phyloP scores from a whole-genome alignment of 2,797 vertebrate genomes.

The Sebastes vulpes region DNA sequence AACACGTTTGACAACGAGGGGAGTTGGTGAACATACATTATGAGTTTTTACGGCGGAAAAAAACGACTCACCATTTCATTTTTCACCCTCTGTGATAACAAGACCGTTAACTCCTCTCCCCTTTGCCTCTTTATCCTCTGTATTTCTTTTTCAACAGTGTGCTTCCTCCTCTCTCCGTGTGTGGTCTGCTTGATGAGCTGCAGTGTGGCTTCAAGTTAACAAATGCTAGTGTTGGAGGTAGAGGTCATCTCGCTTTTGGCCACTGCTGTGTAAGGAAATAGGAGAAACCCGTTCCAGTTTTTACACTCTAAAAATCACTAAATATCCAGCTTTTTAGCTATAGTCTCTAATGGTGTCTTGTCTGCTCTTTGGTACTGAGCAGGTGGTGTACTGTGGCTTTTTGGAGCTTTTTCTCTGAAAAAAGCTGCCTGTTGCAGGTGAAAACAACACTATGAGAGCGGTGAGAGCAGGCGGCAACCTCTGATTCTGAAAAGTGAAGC shows the following conservation, averaged over 20 bases:
- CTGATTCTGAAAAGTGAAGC: too few species aligned
- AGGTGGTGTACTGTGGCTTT: neutral
- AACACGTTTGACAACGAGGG: conserved; percentile 49
- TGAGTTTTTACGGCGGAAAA: conserved; percentile 60
- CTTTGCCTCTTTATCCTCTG: conserved; percentile 37
- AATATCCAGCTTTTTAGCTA: neutral
- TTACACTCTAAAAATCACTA: neutral
- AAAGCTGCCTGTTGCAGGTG: neutral
- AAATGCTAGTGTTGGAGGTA: conserved; percentile 56
- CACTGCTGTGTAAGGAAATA: conserved; percentile 47
- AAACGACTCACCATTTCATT: conserved; percentile 56
- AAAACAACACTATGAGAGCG: neutral
- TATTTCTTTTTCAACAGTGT: conserved; percentile 8
- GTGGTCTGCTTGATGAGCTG: conserved; percentile 66
- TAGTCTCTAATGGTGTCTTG: neutral
- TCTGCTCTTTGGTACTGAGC: neutral
- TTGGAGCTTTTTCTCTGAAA: neutral
- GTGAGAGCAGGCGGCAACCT: neutral
- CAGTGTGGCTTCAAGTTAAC: conserved; percentile 41
- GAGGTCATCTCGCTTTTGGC: conserved; percentile 41
- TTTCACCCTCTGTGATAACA: conserved; percentile 66
- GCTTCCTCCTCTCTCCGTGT: conserved; percentile 57
- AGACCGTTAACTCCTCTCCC: conserved; percentile 57
- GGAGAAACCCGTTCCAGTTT: neutral
- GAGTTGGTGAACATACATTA: conserved; percentile 35